Evolutionary conservation across 2,797 vertebrate genomes (phyloP).

Genomic region (Phylloscopus collybita): DNA sequence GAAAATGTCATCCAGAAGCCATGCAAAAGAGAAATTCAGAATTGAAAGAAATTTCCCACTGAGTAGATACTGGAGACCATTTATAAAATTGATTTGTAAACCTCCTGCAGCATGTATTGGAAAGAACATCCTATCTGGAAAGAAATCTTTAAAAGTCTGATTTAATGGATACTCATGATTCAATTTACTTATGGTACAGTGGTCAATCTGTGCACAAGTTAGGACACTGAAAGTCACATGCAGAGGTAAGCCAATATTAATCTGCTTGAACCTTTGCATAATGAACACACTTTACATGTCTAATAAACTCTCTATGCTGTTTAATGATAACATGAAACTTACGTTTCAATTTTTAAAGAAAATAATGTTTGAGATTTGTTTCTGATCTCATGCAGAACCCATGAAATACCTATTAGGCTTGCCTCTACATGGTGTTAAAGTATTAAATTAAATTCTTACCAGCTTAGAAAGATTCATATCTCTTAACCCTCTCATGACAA

Average conservation of each 20-base stretch:
- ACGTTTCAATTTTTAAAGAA: not conserved
- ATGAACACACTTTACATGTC: not conserved
- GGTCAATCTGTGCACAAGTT: not conserved
- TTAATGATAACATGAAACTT: not conserved
- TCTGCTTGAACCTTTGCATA: not conserved
- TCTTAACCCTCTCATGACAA: conserved; percentile 81
- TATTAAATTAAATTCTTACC: conserved; percentile 60
- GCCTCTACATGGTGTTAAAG: not conserved
- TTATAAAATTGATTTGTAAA: not conserved
- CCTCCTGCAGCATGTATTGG: not conserved
- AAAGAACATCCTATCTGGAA: not conserved
- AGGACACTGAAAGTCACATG: not conserved
- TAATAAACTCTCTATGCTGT: not conserved
- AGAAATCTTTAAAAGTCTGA: not conserved
- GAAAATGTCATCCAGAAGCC: not conserved
- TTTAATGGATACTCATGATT: not conserved
- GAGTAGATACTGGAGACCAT: not conserved
- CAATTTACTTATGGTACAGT: not conserved
- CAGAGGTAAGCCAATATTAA: not conserved
- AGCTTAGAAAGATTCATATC: conserved; percentile 84
- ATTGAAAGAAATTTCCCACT: not conserved
- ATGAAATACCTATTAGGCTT: not conserved
- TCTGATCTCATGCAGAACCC: not conserved
- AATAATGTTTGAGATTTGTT: not conserved
- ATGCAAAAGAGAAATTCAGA: not conserved